Evolutionary conservation across 2,797 vertebrate species (phyloP), one percentile per base, ranked within the genome.

Genomic region (Anas bahamensis): DNA sequence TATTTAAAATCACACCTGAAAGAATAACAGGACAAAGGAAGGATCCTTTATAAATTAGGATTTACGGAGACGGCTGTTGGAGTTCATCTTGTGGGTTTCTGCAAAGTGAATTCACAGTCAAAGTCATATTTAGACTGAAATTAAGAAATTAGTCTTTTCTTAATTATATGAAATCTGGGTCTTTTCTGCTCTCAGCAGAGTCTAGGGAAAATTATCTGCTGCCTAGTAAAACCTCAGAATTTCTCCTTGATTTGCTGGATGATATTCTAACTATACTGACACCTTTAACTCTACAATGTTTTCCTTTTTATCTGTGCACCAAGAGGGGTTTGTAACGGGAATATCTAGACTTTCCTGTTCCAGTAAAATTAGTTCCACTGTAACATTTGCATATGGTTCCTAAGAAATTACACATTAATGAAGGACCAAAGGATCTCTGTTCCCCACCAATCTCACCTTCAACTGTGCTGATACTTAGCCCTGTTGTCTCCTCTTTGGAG

Each of bases 111-210:
- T 31, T 80, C 68, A 46, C 16, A 72, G 21, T 42, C 41, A 89
- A 83, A 59, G 35, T 83, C 73, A 66, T 63, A 35, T 70, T 90
- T 73, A 66, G 29, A 60, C 11, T 59, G 39, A 82, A 77, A 80
- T 26, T 37, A 65, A 68, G 39, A 86, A 84, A 35, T 2, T 24
- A 64, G 26, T 14, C 7, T 1, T 11, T 82, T 50, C 17, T 48
- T 55, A 9, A 13, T 76, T 55, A 10, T 2, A 39, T 46, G 37
- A 83, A 82, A 85, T 22, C 12, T 33, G 31, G 53, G 35, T 50
- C 14, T 33, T 56, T 50, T 56, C 55, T 81, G 24, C 48, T 85
- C 1, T 0, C 21, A 37, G n/a, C 23, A 56, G 26, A 82, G 21
- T 17, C 18, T 57, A 33, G 57, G 55, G 31, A 83, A 83, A 19